Base-by-base conservation (phyloP, 2,797 vertebrate genomes). In the Chelmon rostratus region DNA sequence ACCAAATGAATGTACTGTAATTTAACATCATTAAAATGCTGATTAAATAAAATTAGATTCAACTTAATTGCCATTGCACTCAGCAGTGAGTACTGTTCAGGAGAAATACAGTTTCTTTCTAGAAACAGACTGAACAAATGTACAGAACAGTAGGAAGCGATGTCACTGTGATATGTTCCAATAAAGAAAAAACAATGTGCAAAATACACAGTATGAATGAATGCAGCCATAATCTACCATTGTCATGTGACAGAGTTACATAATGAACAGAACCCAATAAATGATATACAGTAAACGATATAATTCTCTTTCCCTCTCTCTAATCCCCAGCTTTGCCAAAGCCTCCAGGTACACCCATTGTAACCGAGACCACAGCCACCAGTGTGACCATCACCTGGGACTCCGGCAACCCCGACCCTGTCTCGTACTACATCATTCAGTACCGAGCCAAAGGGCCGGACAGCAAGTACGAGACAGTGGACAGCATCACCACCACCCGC, bases 371-470 rank as follows among this genome's bases (percentile, higher is more conserved):
- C 57, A 99, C 98, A 0, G 97, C 98, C 37, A 99, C 98, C 50
- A 99, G 98, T 56, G 97, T 99, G 89, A 99, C 98, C 90, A 97
- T 99, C 94, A 99, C 98, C 23, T 99, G 98, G 98, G 98, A 99
- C 94, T 99, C 98, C 0, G 98, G 98, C 18, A 99, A 99, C 58
- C 98, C 98, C 0, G 98, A 99, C 91, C 98, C 98, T 0, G 96
- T 99, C 56, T 98, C 97, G 81, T 98, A 99, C 88, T 99, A 99
- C 69, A 97, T 99, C 84, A 99, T 99, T 61, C 98, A 99, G 65
- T 99, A 99, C 88, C 96, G 98, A 42, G 98, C 98, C 57, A 99
- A 99, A 91, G 97, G 97, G 66, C 97, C 98, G 0, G 97, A 99
- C 0, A 98, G 97, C 71, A 98, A 98, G 0, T 99, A 97, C 8